Evolutionary conservation across 2,888 invertebrate species (phyloP), one percentile per base, ranked within the genome.

Genomic region (Pterobdella sp.): DNA sequence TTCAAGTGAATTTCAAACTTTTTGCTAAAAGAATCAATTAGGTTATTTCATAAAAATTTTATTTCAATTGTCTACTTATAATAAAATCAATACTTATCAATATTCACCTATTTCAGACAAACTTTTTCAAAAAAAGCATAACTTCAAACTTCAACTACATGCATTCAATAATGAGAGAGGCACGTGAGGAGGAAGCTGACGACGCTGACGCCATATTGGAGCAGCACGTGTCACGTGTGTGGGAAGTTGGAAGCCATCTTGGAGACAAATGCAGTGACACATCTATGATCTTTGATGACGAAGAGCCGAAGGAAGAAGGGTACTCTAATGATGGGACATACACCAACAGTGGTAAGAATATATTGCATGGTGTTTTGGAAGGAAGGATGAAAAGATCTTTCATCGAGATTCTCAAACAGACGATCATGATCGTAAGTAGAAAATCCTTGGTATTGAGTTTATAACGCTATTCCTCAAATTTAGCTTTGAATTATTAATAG

Each of bases 201-300:
- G 35, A 71, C 26, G 73, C 68, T 29, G 73, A 73, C 68, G 35
- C 56, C 31, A 73, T 73, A 32, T 56, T 73, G n/a, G 73, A 68
- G 35, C 68, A 73, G 3, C 73, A 73, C 34, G 34, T 73, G 35
- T 73, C 73, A 29, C 63, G 73, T n/a, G 64, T 73, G 22, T 73
- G 73, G 73, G 52, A 73, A 34, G 73, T 65, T 31, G 34, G 26
- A n/a, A 29, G 63, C 14, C 49, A 14, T 22, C 10, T 42, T 7
- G 22, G 7, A 22, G 49, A 42, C 49, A 14, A n/a, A n/a, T n/a
- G n/a, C n/a, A n/a, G n/a, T n/a, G n/a, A n/a, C n/a, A n/a, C n/a
- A n/a, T n/a, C n/a, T n/a, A n/a, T n/a, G n/a, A n/a, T n/a, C n/a
- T n/a, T n/a, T n/a, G n/a, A n/a, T n/a, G n/a, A n/a, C n/a, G n/a